A percentile compares a stretch with the other conserved stretches of the same genome.
phyloP scores from a whole-genome alignment of 2,888 invertebrate genomes.

The Lasioglossum marginatum region DNA sequence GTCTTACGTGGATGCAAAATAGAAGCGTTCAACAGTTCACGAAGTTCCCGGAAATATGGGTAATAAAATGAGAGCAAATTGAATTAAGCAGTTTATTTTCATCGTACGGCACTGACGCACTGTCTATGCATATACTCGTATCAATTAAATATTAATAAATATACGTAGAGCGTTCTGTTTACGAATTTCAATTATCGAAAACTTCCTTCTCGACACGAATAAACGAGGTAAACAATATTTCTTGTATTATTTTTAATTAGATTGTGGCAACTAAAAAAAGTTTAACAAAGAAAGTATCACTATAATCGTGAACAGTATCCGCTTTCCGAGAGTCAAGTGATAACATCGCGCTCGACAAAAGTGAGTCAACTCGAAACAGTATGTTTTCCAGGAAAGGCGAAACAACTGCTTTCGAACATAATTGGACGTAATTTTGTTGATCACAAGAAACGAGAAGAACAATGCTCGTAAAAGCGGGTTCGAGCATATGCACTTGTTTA shows the following conservation, averaged over 20 bases:
- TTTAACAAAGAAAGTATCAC: not conserved
- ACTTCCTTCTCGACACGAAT: not conserved
- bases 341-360: not conserved
- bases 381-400: constrained; percentile 37
- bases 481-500: not conserved
- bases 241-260: too few species aligned
- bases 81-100: not conserved
- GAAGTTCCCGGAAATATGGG: too few species aligned
- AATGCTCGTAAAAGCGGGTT: not conserved
- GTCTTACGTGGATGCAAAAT: not conserved
- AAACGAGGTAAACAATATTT: not conserved
- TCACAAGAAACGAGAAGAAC: not conserved
- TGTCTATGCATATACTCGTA: too few species aligned
- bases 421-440: not conserved
- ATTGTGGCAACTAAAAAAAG: too few species aligned
- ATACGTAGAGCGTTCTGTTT: too few species aligned
- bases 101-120: not conserved
- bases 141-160: too few species aligned
- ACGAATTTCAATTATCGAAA: not conserved
- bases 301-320: not conserved
- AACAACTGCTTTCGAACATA: constrained; percentile 1
- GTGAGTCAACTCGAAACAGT: not conserved
- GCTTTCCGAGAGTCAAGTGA: not conserved
- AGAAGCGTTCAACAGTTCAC: too few species aligned
- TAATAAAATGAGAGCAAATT: too few species aligned